Evolutionary conservation across 2,888 invertebrate species (phyloP).

Genomic region (Ferrisia virgata): DNA sequence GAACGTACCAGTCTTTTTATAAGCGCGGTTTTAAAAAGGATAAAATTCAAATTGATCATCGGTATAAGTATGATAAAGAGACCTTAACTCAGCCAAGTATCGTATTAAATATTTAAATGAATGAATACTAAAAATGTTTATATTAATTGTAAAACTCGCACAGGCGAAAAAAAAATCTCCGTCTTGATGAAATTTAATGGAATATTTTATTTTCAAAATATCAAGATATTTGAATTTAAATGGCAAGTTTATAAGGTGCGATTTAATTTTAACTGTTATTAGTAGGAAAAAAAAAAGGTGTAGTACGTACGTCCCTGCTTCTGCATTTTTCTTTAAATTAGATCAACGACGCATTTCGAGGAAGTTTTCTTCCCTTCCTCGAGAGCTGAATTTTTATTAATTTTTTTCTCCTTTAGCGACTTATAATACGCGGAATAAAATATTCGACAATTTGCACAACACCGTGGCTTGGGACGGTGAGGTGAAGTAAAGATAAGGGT

Average conservation of each 20-base stretch:
- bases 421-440: constrained; percentile 19
- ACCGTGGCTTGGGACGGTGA: no score
- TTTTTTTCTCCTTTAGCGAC: neutral
- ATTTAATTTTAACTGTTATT: constrained; percentile 26
- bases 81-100: neutral
- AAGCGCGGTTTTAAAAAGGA: no score
- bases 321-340: neutral
- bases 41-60: no score
- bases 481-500: no score
- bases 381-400: neutral
- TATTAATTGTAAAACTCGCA: constrained; percentile 12
- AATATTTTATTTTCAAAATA: constrained; percentile 18
- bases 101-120: constrained; percentile 21
- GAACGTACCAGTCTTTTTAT: no score
- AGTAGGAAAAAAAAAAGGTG: neutral
- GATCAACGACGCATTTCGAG: constrained; percentile 4
- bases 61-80: no score
- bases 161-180: neutral
- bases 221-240: constrained; percentile 1
- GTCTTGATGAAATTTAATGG: constrained; percentile 29
- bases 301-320: neutral
- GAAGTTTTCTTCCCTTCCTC: neutral
- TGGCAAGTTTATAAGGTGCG: constrained; percentile 15
- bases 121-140: constrained; percentile 31
- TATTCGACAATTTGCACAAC: neutral